phyloP scores from a whole-genome alignment of 2,113 vertebrate genomes.

The Sporophila hypoxantha region DNA sequence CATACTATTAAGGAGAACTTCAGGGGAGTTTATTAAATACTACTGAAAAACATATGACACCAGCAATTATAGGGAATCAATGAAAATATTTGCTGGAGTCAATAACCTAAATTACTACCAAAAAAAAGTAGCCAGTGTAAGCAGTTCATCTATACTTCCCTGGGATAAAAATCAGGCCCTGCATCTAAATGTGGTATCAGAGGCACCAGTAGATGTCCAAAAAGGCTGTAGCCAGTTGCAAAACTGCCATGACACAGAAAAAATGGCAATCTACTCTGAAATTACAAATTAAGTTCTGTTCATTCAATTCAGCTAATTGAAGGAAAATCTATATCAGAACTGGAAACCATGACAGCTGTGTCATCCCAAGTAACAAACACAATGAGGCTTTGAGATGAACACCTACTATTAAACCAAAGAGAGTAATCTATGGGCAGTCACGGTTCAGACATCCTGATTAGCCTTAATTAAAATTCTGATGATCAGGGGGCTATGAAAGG shows the following conservation, averaged over 20 bases:
- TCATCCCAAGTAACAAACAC: conserved; percentile 4
- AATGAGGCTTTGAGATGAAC: background rate
- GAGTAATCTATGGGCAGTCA: conserved; percentile 5
- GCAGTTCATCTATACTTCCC: background rate
- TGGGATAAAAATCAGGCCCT: background rate
- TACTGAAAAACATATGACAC: background rate
- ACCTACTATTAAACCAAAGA: conserved; percentile 10
- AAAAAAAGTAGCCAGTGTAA: background rate
- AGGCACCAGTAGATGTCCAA: background rate
- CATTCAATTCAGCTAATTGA: background rate
- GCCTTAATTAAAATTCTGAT: conserved; percentile 35
- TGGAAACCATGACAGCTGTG: background rate
- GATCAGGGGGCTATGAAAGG: conserved; percentile 3
- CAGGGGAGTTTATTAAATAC: background rate
- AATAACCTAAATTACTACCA: conserved; percentile 2
- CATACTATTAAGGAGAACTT: background rate
- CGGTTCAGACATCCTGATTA: background rate
- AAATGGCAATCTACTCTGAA: background rate
- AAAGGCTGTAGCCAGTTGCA: background rate
- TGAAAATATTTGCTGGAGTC: conserved; percentile 14
- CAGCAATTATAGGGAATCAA: conserved; percentile 22
- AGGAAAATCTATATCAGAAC: background rate
- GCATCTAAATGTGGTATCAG: background rate
- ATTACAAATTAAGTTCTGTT: background rate
- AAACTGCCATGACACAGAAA: background rate